phyloP scores from a whole-genome alignment of 2,113 vertebrate genomes.

The Struthidea cinerea region DNA sequence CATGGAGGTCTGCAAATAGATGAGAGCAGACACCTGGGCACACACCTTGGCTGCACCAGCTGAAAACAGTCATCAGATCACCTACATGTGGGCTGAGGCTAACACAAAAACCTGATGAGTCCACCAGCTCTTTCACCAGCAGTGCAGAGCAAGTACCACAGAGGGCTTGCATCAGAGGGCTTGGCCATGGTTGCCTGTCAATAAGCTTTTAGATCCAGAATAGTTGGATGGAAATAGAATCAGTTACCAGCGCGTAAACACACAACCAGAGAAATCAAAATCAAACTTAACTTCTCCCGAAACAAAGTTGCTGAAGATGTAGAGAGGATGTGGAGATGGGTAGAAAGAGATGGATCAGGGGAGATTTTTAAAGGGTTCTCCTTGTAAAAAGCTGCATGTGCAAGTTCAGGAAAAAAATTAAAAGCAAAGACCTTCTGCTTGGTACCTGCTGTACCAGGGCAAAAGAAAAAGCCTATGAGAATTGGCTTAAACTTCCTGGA shows the following conservation, averaged over 20 bases:
- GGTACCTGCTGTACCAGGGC: neutral
- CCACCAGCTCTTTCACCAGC: neutral
- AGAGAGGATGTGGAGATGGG: neutral
- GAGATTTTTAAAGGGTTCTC: neutral
- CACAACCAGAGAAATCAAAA: neutral
- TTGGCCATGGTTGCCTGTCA: neutral
- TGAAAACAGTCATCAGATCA: neutral
- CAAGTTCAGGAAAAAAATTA: neutral
- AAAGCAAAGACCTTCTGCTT: conserved; percentile 1
- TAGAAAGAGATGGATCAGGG: neutral
- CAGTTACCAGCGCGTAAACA: neutral
- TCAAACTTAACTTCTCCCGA: neutral
- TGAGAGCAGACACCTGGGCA: neutral
- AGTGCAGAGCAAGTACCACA: neutral
- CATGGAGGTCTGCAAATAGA: neutral
- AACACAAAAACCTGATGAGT: neutral
- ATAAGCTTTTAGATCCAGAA: neutral
- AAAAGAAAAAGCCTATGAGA: neutral
- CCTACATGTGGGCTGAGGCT: neutral
- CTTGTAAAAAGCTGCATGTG: neutral
- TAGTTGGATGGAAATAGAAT: neutral
- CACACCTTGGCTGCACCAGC: neutral
- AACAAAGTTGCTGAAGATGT: neutral
- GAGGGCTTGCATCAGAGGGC: neutral
- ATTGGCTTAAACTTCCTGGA: conserved; percentile 1